These are phyloP conservation scores for Pelecanus crispus DNA, from an alignment of 2,113 vertebrate species.

Conservation along the genomic window DNA sequence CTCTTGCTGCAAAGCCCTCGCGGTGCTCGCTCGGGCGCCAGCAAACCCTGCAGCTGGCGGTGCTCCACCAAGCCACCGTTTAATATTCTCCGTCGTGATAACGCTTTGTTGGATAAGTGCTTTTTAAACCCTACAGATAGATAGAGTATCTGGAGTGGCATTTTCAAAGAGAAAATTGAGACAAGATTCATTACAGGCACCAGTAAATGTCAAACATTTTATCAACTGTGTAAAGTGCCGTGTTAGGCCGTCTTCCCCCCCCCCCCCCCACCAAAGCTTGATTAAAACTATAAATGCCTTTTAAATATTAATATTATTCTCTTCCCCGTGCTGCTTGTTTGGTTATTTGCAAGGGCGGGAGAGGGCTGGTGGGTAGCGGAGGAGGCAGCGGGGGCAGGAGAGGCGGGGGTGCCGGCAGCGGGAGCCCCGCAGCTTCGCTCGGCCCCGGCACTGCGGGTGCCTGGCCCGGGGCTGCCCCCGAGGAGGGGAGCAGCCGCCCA, in stretches of 20 bases:
- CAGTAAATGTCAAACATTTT: slow-evolving; percentile 72
- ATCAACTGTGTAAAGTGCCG: slow-evolving; percentile 52
- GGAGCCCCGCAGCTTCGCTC: rapidly evolving
- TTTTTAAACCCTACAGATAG: slow-evolving; percentile 54
- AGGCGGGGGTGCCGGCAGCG: rapidly evolving
- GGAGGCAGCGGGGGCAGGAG: background rate
- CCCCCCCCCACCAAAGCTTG: slow-evolving; percentile 49
- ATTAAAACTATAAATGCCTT: slow-evolving; percentile 64
- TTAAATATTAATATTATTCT: slow-evolving; percentile 59
- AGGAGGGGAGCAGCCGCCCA: background rate
- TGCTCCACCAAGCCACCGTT: background rate
- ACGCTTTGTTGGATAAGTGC: slow-evolving; percentile 52
- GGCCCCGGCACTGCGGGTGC: rapidly evolving
- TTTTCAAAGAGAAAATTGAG: slow-evolving; percentile 62
- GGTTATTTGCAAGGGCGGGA: background rate
- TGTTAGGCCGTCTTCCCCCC: slow-evolving; percentile 50
- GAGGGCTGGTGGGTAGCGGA: background rate
- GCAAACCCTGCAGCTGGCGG: background rate
- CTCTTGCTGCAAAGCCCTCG: rapidly evolving
- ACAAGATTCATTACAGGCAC: slow-evolving; percentile 56
- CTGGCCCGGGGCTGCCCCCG: rapidly evolving
- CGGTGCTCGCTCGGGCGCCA: background rate
- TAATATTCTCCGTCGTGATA: slow-evolving; percentile 26
- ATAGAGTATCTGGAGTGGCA: slow-evolving; percentile 66
- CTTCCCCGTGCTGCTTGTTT: background rate